Base-by-base conservation (phyloP, 2,888 invertebrate genomes). In the Ochropleura plecta region DNA sequence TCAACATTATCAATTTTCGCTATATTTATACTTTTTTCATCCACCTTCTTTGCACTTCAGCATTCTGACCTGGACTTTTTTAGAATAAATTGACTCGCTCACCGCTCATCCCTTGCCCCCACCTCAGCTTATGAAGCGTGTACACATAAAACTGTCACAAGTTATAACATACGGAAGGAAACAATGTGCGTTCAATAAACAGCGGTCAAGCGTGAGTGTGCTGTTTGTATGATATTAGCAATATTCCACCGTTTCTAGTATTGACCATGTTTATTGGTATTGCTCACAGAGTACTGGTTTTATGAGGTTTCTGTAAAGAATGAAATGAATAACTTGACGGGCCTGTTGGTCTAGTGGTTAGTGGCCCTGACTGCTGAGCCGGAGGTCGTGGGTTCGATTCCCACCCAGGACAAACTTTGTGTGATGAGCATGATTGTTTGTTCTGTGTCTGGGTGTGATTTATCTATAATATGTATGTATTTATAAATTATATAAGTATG, bases 161-260 rank as follows among this genome's bases (percentile, higher is more conserved):
- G 77, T 77, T 82, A 80, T 78, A 78, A 81, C 71, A 76, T 81
- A 82, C 89, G 89, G 89, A 91, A 90, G 90, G 83, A 89, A 88
- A 79, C 72, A 66, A 81, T 84, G 73, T 73, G 78, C 69, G 81
- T 76, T 81, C 66, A 72, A 84, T 76, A 73, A 75, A 85, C 83
- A 70, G 78, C 79, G 87, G 84, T 87, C 84, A 83, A 76, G 78
- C 63, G 80, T 72, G 73, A 83, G 67, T 55, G 66, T 64, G 44
- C 14, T 73, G 46, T 69, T 62, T 70, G 53, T 66, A 62, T 40
- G 49, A n/a, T 75, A 73, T 79, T 80, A 84, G 70, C 42, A 62
- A 44, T 62, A n/a, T 60, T 42, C n/a, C 64, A 67, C 44, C 53
- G 20, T 30, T 72, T 49, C 20, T 65, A 42, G 20, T 70, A n/a